A percentile compares a stretch with the other conserved stretches of the same genome.
Conservation (phyloP, 2,797 vertebrate species). For the Heterohyrax brucei region DNA sequence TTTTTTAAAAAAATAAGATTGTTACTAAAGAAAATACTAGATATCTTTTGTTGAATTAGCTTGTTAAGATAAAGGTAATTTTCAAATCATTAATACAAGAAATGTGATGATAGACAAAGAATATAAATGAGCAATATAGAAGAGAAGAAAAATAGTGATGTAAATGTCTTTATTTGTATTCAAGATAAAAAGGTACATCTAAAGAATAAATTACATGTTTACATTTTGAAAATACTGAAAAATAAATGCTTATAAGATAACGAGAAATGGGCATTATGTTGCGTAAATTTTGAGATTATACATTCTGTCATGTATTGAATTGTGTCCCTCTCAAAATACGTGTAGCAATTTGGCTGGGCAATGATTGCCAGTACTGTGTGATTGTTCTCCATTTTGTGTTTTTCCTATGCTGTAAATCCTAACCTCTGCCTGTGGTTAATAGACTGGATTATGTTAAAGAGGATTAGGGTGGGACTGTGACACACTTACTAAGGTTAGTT, state of each 20-base stretch:
- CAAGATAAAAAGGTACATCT: background rate
- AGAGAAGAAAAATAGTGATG: background rate
- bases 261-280: background rate
- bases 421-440: too few relatives aligned
- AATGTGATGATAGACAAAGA: background rate
- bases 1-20: background rate
- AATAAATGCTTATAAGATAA: background rate
- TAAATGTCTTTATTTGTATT: background rate
- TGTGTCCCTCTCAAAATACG: too few relatives aligned
- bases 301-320: background rate
- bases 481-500: background rate
- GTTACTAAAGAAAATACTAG: background rate
- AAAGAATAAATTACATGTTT: background rate
- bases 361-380: too few relatives aligned
- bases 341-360: too few relatives aligned
- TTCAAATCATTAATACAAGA: background rate
- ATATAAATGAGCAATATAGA: background rate
- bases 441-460: too few relatives aligned
- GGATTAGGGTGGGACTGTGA: too few relatives aligned
- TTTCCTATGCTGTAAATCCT: too few relatives aligned
- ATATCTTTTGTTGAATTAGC: background rate
- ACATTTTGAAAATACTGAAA: slow-evolving; percentile 19
- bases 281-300: background rate
- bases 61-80: background rate
- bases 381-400: too few relatives aligned